Evolutionary conservation across 2,888 invertebrate genomes (phyloP).

Genomic region (Leptinotarsa tumamoca): DNA sequence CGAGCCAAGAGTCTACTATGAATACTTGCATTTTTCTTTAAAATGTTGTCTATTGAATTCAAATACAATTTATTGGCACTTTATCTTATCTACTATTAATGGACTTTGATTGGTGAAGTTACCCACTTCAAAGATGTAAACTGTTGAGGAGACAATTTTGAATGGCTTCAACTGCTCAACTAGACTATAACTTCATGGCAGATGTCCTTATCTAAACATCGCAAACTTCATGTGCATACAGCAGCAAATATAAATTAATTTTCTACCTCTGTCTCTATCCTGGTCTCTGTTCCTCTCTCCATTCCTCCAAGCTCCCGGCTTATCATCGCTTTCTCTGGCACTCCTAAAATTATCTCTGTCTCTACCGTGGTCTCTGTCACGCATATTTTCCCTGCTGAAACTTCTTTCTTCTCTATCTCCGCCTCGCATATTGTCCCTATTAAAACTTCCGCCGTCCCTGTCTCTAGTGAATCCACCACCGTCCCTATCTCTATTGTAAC

Average conservation of each 20-base stretch:
- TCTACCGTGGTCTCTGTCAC: slow-evolving; percentile 61
- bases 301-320: slow-evolving; percentile 62
- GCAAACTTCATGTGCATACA: too few relatives aligned
- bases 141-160: too few relatives aligned
- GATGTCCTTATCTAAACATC: too few relatives aligned
- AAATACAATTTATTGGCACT: too few relatives aligned
- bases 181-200: too few relatives aligned
- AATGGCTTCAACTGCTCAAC: too few relatives aligned
- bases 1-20: too few relatives aligned
- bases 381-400: slow-evolving; percentile 56
- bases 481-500: slow-evolving; percentile 52
- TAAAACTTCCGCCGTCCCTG: slow-evolving; percentile 59
- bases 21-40: too few relatives aligned
- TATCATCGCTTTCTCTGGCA: slow-evolving; percentile 43
- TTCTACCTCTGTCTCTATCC: slow-evolving; percentile 53
- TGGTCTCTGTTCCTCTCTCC: slow-evolving; percentile 55
- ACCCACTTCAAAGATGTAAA: too few relatives aligned
- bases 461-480: slow-evolving; percentile 54
- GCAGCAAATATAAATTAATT: not conserved
- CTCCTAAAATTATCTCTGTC: slow-evolving; percentile 41
- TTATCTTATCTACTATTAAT: too few relatives aligned
- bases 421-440: slow-evolving; percentile 50
- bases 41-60: too few relatives aligned
- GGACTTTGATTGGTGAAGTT: too few relatives aligned
- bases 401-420: slow-evolving; percentile 54